phyloP scores from a whole-genome alignment of 2,113 vertebrate species.

The Thunnus thynnus region DNA sequence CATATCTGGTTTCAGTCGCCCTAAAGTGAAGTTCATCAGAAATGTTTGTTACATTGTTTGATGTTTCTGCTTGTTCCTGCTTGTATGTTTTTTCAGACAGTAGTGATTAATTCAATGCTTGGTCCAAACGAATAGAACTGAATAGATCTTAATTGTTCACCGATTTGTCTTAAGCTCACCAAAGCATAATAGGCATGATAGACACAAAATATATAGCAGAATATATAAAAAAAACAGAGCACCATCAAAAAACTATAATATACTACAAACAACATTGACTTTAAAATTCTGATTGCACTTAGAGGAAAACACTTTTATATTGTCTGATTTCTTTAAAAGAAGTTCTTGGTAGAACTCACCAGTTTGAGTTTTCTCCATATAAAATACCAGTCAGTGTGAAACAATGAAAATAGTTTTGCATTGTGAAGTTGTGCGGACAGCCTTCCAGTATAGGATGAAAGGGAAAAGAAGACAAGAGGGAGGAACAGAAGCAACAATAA shows the following conservation, averaged over 20 bases:
- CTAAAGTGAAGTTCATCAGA: background rate
- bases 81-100: background rate
- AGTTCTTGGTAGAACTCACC: no score
- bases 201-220: background rate
- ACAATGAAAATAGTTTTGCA: background rate
- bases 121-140: background rate
- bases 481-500: constrained; percentile 39
- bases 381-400: constrained; percentile 5
- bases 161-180: background rate
- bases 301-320: no score
- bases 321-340: no score
- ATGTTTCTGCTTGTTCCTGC: background rate
- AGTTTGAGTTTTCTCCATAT: background rate
- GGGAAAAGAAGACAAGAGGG: constrained; percentile 6
- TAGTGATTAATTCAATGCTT: background rate
- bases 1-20: constrained; percentile 1
- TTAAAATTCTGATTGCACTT: no score
- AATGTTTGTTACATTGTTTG: no score
- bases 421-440: background rate
- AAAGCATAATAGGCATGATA: background rate
- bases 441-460: constrained; percentile 27
- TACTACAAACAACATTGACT: no score
- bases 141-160: background rate
- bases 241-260: no score
- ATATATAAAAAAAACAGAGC: background rate